Evolutionary conservation across 2,888 invertebrate species (phyloP).

Genomic region (Apodemia duryi): DNA sequence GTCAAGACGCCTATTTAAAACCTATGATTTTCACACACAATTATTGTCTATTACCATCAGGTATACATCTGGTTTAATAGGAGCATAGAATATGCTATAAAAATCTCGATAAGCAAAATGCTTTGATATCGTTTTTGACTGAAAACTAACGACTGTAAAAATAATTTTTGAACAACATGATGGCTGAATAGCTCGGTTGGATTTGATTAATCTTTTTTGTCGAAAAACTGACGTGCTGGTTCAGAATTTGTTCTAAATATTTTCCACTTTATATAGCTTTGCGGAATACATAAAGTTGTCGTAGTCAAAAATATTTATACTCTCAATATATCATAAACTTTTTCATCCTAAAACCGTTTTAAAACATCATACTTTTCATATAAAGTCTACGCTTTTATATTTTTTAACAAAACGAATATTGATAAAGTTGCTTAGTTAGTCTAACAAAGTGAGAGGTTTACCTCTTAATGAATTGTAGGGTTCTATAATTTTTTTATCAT

Average conservation of each 20-base stretch:
- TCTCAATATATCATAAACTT: constrained; percentile 8
- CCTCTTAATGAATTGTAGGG: too few relatives aligned
- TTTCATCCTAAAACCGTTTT: not conserved
- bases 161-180: constrained; percentile 7
- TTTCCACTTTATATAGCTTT: not conserved
- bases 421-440: too few relatives aligned
- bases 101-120: not conserved
- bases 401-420: too few relatives aligned
- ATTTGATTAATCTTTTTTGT: constrained; percentile 9
- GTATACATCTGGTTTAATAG: too few relatives aligned
- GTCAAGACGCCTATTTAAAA: too few relatives aligned
- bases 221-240: constrained; percentile 9
- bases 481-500: too few relatives aligned
- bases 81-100: too few relatives aligned
- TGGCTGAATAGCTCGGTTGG: not conserved
- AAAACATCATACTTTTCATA: not conserved
- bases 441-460: too few relatives aligned
- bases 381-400: too few relatives aligned
- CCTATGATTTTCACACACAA: too few relatives aligned
- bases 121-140: constrained; percentile 2
- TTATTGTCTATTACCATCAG: too few relatives aligned
- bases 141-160: not conserved
- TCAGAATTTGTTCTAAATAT: constrained; percentile 12
- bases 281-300: constrained; percentile 8
- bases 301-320: constrained; percentile 9